Base-by-base conservation (phyloP, 1,140 invertebrate genomes). In the Rhopalosiphum padi region DNA sequence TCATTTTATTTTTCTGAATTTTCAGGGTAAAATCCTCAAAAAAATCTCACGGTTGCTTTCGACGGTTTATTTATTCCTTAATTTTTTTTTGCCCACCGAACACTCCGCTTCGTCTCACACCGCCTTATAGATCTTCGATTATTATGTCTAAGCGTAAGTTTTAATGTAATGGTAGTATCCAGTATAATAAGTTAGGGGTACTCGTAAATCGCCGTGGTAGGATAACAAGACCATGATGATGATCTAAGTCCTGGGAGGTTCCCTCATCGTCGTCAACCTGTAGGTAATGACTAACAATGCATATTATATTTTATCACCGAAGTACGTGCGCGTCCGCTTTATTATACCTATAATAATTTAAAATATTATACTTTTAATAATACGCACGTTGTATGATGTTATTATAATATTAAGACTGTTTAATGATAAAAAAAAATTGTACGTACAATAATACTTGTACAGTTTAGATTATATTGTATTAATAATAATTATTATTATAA, bases 1-100 rank as follows among this genome's bases (percentile, higher is more conserved):
- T 77, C 2, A 11, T 60, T 60, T 30, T 30, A 30, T 86, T 43
- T 23, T 46, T 86, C 25, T 86, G 23, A 30, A 46, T 86, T 86
- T n/a, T n/a, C 85, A 86, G 85, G 85, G 85, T 86, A 86, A 86
- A 46, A 43, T 86, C 83, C 37, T 83, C 30, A 37, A 82, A 37
- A 37, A 60, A 30, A 23, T 60, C 3, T 60, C 60, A 77, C 30
- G 5, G 9, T 77, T 77, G 60, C 30, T n/a, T 77, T 77, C 30
- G 30, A 15, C n/a, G 15, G 6, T 77, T 35, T 77, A 21, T 77
- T n/a, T 35, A 77, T 77, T 77, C 1, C 6, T 77, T 77, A 2
- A 7, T 25, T 30, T 18, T n/a, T n/a, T 77, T 77, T 6, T n/a
- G 15, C 60, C 15, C 60, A n/a, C 48, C 48, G 11, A 51, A 22